phyloP scores from a whole-genome alignment of 2,888 invertebrate species.

The Pseudococcus longispinus region DNA sequence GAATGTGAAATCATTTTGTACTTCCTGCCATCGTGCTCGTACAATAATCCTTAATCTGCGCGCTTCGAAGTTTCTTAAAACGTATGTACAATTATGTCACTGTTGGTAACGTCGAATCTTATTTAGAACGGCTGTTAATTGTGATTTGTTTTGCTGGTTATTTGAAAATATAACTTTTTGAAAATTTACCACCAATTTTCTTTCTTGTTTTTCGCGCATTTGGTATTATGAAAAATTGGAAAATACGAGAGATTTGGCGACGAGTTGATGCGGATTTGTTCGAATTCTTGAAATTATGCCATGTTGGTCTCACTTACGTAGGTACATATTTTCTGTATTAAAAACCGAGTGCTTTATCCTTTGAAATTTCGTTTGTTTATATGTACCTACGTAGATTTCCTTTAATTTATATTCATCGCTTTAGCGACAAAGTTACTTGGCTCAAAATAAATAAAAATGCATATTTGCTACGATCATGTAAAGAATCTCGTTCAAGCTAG shows the following conservation, averaged over 20 bases:
- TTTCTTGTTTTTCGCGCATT: not conserved
- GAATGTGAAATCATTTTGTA: constrained; percentile 10
- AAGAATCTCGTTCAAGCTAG: no score
- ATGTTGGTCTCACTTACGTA: no score
- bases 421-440: no score
- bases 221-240: not conserved
- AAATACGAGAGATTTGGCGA: not conserved
- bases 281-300: no score
- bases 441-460: no score
- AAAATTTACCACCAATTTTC: not conserved
- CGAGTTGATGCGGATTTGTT: no score
- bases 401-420: no score
- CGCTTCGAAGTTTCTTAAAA: not conserved
- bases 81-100: not conserved
- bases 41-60: not conserved
- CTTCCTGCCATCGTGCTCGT: not conserved
- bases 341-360: no score
- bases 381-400: no score
- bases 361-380: no score
- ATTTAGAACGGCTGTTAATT: constrained; percentile 48
- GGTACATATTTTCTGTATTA: no score
- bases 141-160: constrained; percentile 46
- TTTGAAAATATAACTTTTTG: not conserved
- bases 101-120: not conserved
- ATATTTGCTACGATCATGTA: no score